phyloP scores from a whole-genome alignment of 2,888 invertebrate species.

The Hypomecis atomaria region DNA sequence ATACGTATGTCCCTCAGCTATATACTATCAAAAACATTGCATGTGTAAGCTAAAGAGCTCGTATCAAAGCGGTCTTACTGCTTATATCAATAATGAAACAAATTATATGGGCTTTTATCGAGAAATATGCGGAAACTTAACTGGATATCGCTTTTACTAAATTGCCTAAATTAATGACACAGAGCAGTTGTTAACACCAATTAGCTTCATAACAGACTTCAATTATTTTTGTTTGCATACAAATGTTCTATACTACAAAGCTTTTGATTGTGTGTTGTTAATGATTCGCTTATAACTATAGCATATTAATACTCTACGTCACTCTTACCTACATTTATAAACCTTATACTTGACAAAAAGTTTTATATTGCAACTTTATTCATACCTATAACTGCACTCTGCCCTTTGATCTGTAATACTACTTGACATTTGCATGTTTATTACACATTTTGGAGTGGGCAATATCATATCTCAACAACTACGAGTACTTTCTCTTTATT shows the following conservation, averaged over 20 bases:
- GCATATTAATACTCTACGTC: constrained; percentile 29
- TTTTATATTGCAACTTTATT: constrained; percentile 17
- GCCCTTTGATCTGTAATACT: constrained; percentile 1
- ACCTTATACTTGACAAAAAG: constrained; percentile 4
- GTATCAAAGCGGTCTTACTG: no score
- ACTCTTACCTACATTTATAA: constrained; percentile 10
- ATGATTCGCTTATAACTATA: constrained; percentile 35
- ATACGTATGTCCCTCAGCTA: no score
- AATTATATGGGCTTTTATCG: neutral
- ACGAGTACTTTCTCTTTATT: neutral
- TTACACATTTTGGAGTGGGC: constrained; percentile 17
- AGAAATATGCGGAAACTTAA: constrained; percentile 4
- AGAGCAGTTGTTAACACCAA: constrained; percentile 25
- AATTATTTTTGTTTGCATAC: constrained; percentile 25
- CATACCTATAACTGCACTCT: neutral
- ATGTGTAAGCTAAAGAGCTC: no score
- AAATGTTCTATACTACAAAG: constrained; percentile 13
- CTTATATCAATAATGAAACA: neutral
- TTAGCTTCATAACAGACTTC: constrained; percentile 25
- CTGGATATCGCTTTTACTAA: constrained; percentile 28
- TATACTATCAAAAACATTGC: no score
- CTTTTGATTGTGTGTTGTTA: constrained; percentile 48
- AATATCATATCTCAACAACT: neutral
- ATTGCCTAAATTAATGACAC: constrained; percentile 29
- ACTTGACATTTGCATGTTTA: constrained; percentile 19